Conservation (phyloP, 2,797 vertebrate genomes). For the Mycteria americana region DNA sequence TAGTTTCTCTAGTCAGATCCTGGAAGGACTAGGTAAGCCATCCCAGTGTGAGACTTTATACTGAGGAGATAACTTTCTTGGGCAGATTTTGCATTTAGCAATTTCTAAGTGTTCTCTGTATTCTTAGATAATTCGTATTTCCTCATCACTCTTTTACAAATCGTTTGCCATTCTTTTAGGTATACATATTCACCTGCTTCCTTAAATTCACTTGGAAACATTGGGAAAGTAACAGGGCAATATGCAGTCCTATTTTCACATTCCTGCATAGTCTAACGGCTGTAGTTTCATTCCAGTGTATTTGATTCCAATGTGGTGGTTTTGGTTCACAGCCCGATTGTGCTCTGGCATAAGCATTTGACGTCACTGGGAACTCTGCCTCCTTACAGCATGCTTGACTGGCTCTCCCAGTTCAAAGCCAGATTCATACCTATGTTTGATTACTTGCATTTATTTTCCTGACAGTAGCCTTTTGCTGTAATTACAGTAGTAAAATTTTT, state of each 20-base stretch:
- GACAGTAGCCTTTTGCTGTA: conserved; percentile 51
- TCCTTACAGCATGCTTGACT: background rate
- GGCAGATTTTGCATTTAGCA: background rate
- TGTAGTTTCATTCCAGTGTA: background rate
- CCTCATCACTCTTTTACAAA: background rate
- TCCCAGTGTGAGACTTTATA: background rate
- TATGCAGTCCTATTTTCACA: background rate
- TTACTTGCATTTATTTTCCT: conserved; percentile 42
- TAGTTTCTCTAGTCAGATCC: background rate
- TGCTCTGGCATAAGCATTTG: background rate
- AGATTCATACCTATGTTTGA: background rate
- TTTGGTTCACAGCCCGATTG: background rate
- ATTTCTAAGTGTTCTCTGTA: background rate
- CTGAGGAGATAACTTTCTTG: background rate
- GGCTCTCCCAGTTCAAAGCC: background rate
- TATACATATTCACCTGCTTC: background rate
- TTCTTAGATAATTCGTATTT: background rate
- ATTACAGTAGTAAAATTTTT: conserved; percentile 38
- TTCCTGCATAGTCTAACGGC: background rate
- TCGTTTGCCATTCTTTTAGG: background rate
- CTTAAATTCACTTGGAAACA: background rate
- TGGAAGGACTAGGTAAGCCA: background rate
- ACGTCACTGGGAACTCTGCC: conserved; percentile 22
- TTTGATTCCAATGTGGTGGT: background rate
- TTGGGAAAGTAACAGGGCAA: background rate